phyloP scores from a whole-genome alignment of 2,888 invertebrate genomes.

The Globia sparganii region DNA sequence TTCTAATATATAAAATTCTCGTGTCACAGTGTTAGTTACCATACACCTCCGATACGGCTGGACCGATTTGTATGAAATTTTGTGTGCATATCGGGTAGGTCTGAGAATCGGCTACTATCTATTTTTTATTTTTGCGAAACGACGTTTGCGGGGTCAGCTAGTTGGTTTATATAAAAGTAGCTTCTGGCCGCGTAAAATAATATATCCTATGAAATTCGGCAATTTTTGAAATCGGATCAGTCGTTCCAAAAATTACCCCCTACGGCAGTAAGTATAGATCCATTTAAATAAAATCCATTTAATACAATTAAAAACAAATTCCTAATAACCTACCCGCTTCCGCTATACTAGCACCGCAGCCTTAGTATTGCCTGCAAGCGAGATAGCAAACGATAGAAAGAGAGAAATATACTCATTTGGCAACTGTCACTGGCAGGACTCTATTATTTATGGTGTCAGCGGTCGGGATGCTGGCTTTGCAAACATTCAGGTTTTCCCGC shows the following conservation, averaged over 20 bases:
- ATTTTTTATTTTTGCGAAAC: no score
- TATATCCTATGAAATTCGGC: background rate
- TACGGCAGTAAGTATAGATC: background rate
- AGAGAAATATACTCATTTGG: constrained; percentile 81
- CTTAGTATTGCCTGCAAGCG: constrained; percentile 61
- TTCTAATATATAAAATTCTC: no score
- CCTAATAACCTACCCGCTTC: constrained; percentile 15
- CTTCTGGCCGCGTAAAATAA: no score
- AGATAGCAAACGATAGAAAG: constrained; percentile 65
- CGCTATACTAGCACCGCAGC: constrained; percentile 12
- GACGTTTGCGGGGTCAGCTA: no score
- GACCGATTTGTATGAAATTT: no score
- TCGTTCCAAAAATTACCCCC: background rate
- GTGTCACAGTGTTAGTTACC: no score
- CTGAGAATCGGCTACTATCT: no score
- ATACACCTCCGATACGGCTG: no score
- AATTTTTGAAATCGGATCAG: background rate
- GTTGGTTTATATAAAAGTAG: no score
- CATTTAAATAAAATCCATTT: background rate
- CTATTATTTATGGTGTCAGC: constrained; percentile 82
- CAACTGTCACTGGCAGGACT: constrained; percentile 82
- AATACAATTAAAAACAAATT: background rate
- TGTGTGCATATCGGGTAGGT: no score
- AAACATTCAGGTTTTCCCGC: constrained; percentile 46
- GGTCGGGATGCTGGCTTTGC: constrained; percentile 52